Conservation (phyloP, 2,797 vertebrate species). For the Spizella passerina region DNA sequence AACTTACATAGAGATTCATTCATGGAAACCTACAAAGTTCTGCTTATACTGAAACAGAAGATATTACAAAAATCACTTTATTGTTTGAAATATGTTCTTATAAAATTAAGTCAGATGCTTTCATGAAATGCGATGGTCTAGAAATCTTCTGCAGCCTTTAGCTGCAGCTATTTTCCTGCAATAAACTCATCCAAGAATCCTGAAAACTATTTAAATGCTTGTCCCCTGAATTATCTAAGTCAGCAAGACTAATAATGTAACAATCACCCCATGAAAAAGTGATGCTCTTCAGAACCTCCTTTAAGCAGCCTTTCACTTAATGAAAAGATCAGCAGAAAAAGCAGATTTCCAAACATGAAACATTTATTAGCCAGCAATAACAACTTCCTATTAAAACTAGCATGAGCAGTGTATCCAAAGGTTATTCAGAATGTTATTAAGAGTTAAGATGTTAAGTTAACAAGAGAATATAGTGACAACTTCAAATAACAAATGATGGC, state of each 20-base stretch:
- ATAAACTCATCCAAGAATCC: not conserved
- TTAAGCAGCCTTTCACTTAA: not conserved
- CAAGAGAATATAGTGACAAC: not conserved
- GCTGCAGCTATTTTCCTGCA: not conserved
- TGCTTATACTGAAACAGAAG: not conserved
- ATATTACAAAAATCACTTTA: not conserved
- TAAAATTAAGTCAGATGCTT: not conserved
- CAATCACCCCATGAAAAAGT: not conserved
- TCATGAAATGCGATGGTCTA: not conserved
- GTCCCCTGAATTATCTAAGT: not conserved
- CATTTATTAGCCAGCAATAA: constrained; percentile 15
- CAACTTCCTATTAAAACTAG: constrained; percentile 11
- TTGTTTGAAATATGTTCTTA: not conserved
- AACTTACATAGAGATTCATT: not conserved
- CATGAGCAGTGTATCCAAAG: not conserved
- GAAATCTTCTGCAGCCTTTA: not conserved
- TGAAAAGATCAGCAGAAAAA: constrained; percentile 21
- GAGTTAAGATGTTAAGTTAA: not conserved
- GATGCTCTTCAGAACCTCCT: not conserved
- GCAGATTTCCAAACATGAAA: constrained; percentile 9
- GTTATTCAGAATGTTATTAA: not conserved
- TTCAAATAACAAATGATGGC: not conserved
- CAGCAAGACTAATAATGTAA: not conserved
- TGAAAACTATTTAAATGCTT: not conserved
- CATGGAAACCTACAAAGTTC: not conserved